phyloP scores from a whole-genome alignment of 2,797 vertebrate genomes.

The Pristis pectinata region DNA sequence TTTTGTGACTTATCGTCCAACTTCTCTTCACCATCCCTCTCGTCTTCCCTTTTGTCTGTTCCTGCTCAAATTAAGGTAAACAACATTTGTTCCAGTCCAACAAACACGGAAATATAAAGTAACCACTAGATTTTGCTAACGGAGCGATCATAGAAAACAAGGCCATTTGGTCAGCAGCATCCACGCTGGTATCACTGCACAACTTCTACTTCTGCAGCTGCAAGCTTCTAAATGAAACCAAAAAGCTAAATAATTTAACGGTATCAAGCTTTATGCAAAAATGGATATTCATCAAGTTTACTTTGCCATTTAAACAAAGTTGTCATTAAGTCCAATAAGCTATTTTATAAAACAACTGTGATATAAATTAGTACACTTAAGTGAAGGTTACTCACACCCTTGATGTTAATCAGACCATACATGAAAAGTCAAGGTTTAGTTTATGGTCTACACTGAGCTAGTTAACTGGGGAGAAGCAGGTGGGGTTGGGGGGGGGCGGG shows the following conservation, averaged over 20 bases:
- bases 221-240: not conserved
- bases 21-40: slow-evolving; percentile 66
- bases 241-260: not conserved
- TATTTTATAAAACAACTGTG: not conserved
- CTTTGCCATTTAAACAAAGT: not conserved
- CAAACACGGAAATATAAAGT: not conserved
- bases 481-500: no score
- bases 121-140: not conserved
- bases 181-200: not conserved
- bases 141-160: slow-evolving; percentile 41
- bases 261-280: not conserved
- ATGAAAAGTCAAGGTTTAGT: not conserved
- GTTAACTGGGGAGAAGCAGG: not conserved
- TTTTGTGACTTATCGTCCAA: slow-evolving; percentile 85
- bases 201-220: not conserved
- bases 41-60: slow-evolving; percentile 81
- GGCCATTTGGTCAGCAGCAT: slow-evolving; percentile 39
- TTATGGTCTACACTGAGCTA: not conserved
- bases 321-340: not conserved
- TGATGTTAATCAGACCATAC: not conserved
- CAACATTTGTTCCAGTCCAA: not conserved
- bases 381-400: not conserved
- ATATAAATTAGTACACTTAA: not conserved
- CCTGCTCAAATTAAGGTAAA: slow-evolving; percentile 58
- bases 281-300: not conserved